Percentiles rank a stretch among this genome's conserved stretches.
phyloP scores from a whole-genome alignment of 2,888 invertebrate species.

The Zeuzera pyrina region DNA sequence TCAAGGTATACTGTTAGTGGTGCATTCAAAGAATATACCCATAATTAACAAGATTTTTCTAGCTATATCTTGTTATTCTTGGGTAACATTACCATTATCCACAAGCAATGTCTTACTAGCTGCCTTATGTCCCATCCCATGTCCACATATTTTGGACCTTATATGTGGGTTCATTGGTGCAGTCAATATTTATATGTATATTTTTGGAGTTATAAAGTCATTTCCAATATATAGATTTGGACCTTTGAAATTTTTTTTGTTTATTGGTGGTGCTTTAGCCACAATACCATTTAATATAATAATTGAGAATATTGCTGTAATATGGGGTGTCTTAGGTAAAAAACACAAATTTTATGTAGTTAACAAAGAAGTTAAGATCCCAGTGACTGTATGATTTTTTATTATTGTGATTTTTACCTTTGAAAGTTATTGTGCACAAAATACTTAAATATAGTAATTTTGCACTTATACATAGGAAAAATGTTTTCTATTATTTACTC shows the following conservation, averaged over 20 bases:
- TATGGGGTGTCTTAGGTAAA: conserved; percentile 94
- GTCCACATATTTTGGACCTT: conserved; percentile 87
- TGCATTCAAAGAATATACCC: conserved; percentile 89
- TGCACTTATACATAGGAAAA: conserved; percentile 30
- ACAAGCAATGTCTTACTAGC: conserved; percentile 92
- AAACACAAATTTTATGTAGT: conserved; percentile 98
- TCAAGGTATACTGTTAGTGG: conserved; percentile 90
- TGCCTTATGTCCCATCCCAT: conserved; percentile 88
- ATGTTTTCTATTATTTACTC: neutral
- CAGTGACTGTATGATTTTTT: conserved; percentile 74
- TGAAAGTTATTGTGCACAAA: conserved; percentile 39
- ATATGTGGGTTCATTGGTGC: conserved; percentile 93
- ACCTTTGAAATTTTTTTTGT: conserved; percentile 81
- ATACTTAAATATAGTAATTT: conserved; percentile 36
- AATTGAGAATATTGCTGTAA: conserved; percentile 95
- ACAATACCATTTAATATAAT: conserved; percentile 95
- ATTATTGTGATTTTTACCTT: conserved; percentile 11
- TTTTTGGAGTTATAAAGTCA: conserved; percentile 97
- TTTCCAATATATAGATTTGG: conserved; percentile 93
- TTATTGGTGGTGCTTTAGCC: conserved; percentile 88
- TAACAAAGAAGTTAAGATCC: conserved; percentile 87
- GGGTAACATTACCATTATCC: conserved; percentile 95
- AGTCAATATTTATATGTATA: conserved; percentile 97
- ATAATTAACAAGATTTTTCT: conserved; percentile 84
- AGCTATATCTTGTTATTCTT: conserved; percentile 93